Evolutionary conservation across 2,113 vertebrate species (phyloP).

Genomic region (Ifrita kowaldi): DNA sequence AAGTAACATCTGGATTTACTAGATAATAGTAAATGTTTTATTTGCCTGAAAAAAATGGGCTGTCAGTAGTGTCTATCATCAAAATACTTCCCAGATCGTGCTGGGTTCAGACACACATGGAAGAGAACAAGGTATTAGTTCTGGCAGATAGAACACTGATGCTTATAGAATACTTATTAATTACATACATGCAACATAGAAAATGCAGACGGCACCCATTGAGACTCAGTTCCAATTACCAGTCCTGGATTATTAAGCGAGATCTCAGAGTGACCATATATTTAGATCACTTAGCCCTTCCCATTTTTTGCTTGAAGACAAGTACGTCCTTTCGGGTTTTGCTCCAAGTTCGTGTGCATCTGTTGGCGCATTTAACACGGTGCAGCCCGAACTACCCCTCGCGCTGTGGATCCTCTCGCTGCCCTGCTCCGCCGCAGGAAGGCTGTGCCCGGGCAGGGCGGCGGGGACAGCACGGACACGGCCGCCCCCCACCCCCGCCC

Average conservation of each 20-base stretch:
- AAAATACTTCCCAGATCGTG: background rate
- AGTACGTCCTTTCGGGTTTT: background rate
- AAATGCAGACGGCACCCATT: background rate
- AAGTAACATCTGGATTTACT: background rate
- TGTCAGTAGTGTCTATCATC: background rate
- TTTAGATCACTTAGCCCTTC: background rate
- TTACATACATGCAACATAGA: background rate
- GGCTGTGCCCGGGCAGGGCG: background rate
- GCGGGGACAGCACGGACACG: background rate
- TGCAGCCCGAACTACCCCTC: fast-evolving
- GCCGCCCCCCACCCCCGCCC: no score
- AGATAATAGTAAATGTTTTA: background rate
- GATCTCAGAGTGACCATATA: background rate
- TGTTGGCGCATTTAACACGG: background rate
- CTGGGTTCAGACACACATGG: background rate
- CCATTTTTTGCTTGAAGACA: background rate
- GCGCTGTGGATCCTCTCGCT: background rate
- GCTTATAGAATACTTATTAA: background rate
- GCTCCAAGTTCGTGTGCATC: background rate
- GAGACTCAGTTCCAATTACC: background rate
- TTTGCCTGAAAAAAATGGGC: background rate
- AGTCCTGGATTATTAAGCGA: background rate
- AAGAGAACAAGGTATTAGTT: background rate
- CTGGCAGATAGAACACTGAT: background rate
- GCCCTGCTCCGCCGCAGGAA: background rate